Evolutionary conservation across 2,113 vertebrate species (phyloP).

Genomic region (Tricholaema leucomelas): DNA sequence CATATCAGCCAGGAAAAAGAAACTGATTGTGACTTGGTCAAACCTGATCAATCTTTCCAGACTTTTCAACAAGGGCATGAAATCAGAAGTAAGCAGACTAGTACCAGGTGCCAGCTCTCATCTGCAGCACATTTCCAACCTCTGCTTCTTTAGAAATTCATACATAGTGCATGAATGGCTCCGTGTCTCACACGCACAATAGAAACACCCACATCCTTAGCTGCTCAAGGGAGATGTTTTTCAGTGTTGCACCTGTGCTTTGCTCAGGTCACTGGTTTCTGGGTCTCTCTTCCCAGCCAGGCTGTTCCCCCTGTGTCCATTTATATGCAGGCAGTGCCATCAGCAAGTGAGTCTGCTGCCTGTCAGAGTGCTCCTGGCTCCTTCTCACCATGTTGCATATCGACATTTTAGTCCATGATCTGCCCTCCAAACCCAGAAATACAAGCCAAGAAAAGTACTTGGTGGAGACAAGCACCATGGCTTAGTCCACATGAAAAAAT

Average conservation of each 20-base stretch:
- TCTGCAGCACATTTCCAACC: background rate
- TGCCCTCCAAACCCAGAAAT: conserved; percentile 21
- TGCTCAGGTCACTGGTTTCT: background rate
- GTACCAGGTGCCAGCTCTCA: background rate
- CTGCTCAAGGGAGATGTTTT: background rate
- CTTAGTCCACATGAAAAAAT: background rate
- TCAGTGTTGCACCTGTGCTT: background rate
- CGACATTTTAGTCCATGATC: conserved; percentile 27
- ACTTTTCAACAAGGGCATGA: background rate
- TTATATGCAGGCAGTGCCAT: background rate
- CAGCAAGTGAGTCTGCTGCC: conserved; percentile 1
- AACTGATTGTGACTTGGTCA: background rate
- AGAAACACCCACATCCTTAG: conserved; percentile 10
- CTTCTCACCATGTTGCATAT: conserved; percentile 33
- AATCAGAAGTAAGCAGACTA: background rate
- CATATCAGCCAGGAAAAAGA: background rate
- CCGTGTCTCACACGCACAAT: background rate
- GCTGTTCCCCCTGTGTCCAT: background rate
- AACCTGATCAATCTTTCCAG: background rate
- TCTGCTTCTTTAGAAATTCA: conserved; percentile 34
- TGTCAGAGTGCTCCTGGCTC: background rate
- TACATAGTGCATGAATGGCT: background rate
- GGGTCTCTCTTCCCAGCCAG: background rate
- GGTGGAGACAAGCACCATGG: background rate
- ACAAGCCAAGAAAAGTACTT: conserved; percentile 28